Conservation (phyloP, 1,140 invertebrate genomes). For the Leptinotarsa lineolata region DNA sequence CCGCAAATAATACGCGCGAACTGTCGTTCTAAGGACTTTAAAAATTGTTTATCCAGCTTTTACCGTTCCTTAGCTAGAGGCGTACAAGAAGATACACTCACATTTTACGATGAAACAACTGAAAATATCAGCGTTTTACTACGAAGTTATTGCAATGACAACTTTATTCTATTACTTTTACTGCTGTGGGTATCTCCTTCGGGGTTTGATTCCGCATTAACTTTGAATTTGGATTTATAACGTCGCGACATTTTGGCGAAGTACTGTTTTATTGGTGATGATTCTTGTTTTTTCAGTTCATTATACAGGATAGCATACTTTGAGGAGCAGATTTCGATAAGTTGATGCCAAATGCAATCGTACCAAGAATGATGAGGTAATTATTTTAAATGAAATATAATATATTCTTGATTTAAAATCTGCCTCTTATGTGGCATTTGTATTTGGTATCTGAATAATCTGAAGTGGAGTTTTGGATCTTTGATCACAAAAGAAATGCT, state of each 20-base stretch:
- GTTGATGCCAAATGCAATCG: too few relatives aligned
- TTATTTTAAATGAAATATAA: too few relatives aligned
- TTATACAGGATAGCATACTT: too few relatives aligned
- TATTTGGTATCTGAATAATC: too few relatives aligned
- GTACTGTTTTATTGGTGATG: neutral
- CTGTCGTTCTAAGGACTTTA: constrained; percentile 19
- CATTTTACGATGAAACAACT: constrained; percentile 36
- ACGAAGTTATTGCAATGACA: constrained; percentile 35
- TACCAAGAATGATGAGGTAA: too few relatives aligned
- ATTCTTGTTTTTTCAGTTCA: too few relatives aligned
- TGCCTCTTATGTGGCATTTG: too few relatives aligned
- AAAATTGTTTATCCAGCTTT: constrained; percentile 23
- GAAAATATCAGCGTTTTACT: constrained; percentile 35
- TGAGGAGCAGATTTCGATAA: too few relatives aligned
- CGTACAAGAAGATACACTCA: neutral
- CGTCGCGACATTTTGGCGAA: constrained; percentile 14
- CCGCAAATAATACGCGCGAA: constrained; percentile 18
- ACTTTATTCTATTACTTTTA: constrained; percentile 31
- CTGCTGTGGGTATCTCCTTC: constrained; percentile 10
- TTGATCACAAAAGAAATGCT: too few relatives aligned
- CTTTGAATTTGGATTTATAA: neutral
- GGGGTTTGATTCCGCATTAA: constrained; percentile 33
- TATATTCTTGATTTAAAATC: too few relatives aligned
- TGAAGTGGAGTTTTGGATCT: too few relatives aligned
- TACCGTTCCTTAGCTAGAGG: neutral